phyloP scores from a whole-genome alignment of 2,113 vertebrate genomes.

The Centropristis striata region DNA sequence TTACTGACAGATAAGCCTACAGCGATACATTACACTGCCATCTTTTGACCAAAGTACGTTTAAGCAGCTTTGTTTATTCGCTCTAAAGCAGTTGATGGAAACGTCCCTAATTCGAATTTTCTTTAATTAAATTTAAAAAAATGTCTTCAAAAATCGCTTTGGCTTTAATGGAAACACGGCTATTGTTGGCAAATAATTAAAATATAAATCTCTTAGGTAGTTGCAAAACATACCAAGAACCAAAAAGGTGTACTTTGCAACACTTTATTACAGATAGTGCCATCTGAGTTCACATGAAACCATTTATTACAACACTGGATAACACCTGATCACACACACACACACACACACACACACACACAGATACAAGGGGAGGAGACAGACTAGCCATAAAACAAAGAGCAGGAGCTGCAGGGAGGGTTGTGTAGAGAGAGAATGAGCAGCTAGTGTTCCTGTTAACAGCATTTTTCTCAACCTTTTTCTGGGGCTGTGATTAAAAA shows the following conservation, averaged over 20 bases:
- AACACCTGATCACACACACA: slow-evolving; percentile 21
- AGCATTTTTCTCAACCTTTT: slow-evolving; percentile 36
- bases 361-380: slow-evolving; percentile 14
- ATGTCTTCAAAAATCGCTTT: too few relatives aligned
- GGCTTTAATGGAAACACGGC: too few relatives aligned
- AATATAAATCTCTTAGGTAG: not conserved
- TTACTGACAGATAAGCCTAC: too few relatives aligned
- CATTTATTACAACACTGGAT: not conserved
- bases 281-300: slow-evolving; percentile 4
- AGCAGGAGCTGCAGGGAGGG: not conserved
- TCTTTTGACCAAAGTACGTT: too few relatives aligned
- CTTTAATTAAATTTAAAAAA: too few relatives aligned
- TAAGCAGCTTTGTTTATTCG: too few relatives aligned
- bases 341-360: slow-evolving; percentile 2
- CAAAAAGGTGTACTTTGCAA: not conserved
- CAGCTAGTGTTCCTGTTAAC: slow-evolving; percentile 8
- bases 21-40: too few relatives aligned
- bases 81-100: too few relatives aligned
- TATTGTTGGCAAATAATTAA: too few relatives aligned
- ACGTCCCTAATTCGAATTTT: too few relatives aligned
- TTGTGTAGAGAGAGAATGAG: slow-evolving; percentile 17
- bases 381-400: slow-evolving; percentile 47
- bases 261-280: not conserved
- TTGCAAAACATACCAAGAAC: not conserved
- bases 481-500: slow-evolving; percentile 47